phyloP scores from a whole-genome alignment of 2,888 invertebrate species.

The Parelbella ahira region DNA sequence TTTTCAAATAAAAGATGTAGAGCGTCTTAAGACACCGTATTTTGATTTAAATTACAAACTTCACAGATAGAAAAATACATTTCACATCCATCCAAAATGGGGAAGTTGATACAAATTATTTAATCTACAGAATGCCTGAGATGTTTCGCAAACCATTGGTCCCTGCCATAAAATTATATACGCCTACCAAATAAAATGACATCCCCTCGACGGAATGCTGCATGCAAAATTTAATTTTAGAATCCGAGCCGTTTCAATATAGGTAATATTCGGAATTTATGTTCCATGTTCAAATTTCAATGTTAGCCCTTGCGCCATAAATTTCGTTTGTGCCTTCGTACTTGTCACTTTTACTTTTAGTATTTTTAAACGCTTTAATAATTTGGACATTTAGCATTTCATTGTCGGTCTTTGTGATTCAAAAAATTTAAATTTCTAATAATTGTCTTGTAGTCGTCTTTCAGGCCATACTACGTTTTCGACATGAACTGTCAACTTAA shows the following conservation, averaged over 20 bases:
- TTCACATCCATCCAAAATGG: too few relatives aligned
- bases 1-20: too few relatives aligned
- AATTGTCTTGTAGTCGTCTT: too few relatives aligned
- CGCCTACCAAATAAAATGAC: conserved; percentile 77
- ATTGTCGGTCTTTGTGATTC: too few relatives aligned
- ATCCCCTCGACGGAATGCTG: conserved; percentile 57
- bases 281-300: conserved; percentile 68
- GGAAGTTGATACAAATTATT: conserved; percentile 31
- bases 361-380: conserved; percentile 6
- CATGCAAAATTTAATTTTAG: conserved; percentile 80
- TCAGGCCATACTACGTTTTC: too few relatives aligned
- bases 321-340: conserved; percentile 44
- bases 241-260: conserved; percentile 74
- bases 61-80: too few relatives aligned
- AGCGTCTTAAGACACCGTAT: too few relatives aligned
- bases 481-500: too few relatives aligned
- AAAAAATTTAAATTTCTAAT: too few relatives aligned
- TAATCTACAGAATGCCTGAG: conserved; percentile 45
- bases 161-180: conserved; percentile 79
- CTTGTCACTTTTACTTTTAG: conserved; percentile 28
- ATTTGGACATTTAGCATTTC: too few relatives aligned
- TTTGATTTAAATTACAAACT: too few relatives aligned
- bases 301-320: conserved; percentile 57
- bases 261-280: conserved; percentile 77
- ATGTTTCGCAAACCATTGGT: conserved; percentile 75